Conservation (phyloP, 37 sponge, comb jelly and placozoan species). For the Spongilla lacustris region DNA sequence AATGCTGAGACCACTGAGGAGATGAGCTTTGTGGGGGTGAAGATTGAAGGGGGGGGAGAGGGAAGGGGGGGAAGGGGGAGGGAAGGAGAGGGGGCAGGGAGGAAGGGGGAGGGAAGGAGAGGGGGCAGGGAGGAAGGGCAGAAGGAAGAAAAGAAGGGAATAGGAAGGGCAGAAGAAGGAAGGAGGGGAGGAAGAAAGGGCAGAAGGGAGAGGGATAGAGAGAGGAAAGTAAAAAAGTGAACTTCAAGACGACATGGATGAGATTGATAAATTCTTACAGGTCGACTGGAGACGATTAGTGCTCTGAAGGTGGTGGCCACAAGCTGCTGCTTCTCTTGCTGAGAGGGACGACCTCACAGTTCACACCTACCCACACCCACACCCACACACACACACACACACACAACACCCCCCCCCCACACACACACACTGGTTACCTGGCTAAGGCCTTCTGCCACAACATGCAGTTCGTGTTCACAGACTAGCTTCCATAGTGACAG, state of each 20-base stretch:
- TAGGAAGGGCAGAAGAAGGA: not conserved
- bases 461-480: constrained; percentile 79
- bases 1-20: constrained; percentile 72
- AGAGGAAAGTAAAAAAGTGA: too few relatives aligned
- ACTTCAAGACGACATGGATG: too few relatives aligned
- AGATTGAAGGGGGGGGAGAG: not conserved
- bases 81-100: not conserved
- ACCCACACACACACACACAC: constrained; percentile 1
- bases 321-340: constrained; percentile 50
- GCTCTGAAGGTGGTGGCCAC: constrained; percentile 38
- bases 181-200: not conserved
- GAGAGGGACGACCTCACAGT: not conserved
- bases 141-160: not conserved
- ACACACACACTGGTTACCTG: constrained; percentile 46
- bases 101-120: not conserved
- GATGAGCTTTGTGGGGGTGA: constrained; percentile 35
- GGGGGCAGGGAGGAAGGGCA: not conserved
- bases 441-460: constrained; percentile 52
- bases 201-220: not conserved
- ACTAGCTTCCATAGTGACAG: constrained; percentile 90
- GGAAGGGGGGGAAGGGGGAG: not conserved
- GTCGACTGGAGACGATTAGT: constrained; percentile 53
- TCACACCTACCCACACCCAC: not conserved
- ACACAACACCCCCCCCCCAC: not conserved
- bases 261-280: constrained; percentile 41